These are phyloP conservation scores for Nephrotoma appendiculata DNA, from an alignment of 2,888 invertebrate genomes.

Conservation along the genomic window DNA sequence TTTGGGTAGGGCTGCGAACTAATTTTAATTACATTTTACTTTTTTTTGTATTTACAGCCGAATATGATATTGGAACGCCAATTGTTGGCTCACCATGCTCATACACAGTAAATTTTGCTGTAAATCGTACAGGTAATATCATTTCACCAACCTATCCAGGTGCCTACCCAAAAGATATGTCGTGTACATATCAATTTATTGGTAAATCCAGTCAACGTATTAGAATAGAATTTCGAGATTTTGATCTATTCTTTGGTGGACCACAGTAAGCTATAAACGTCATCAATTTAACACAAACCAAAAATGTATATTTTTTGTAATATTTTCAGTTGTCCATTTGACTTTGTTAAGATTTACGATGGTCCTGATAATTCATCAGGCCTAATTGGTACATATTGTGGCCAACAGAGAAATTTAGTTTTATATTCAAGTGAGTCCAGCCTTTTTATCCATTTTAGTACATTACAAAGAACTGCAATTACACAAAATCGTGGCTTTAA, in stretches of 20 bases:
- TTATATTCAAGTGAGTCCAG: slow-evolving; percentile 87
- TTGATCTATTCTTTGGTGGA: slow-evolving; percentile 96
- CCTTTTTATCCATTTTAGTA: slow-evolving; percentile 81
- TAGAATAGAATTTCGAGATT: slow-evolving; percentile 91
- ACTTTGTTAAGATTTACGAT: slow-evolving; percentile 94
- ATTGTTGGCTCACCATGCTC: slow-evolving; percentile 77
- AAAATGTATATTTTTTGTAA: too few species aligned
- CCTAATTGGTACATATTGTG: slow-evolving; percentile 92
- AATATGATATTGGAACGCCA: slow-evolving; percentile 83
- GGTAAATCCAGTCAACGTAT: slow-evolving; percentile 84
- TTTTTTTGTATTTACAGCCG: slow-evolving; percentile 44
- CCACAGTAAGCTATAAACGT: slow-evolving; percentile 64
- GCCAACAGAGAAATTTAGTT: slow-evolving; percentile 90
- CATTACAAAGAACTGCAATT: slow-evolving; percentile 80
- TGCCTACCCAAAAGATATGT: slow-evolving; percentile 92
- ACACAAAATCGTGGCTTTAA: slow-evolving; percentile 97
- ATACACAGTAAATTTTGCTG: slow-evolving; percentile 47
- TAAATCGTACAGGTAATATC: slow-evolving; percentile 60
- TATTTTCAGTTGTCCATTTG: slow-evolving; percentile 98
- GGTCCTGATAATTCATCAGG: slow-evolving; percentile 79
- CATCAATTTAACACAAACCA: background rate
- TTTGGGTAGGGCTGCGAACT: background rate
- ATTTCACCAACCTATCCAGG: slow-evolving; percentile 98
- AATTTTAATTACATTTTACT: slow-evolving; percentile 7
- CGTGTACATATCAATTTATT: slow-evolving; percentile 85